Evolutionary conservation across 2,797 vertebrate genomes (phyloP), one percentile per base, ranked within the genome.

Genomic region (Parauchenoglanis ngamensis): DNA sequence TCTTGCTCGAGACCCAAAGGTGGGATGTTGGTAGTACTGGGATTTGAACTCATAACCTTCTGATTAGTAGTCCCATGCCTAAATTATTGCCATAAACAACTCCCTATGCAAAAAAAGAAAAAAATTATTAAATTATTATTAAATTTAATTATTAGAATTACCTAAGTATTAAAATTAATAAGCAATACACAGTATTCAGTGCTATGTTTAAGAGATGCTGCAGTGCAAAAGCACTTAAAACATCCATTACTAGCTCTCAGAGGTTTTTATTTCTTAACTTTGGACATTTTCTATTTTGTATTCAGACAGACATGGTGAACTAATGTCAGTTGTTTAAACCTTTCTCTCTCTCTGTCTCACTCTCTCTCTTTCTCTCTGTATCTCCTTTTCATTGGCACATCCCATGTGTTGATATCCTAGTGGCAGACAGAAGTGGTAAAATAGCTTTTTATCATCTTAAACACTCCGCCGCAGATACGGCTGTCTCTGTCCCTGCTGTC

Each of bases 391-490:
- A 1, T 52, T 85, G 72, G 11, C 84, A 77, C 84, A n/a, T 77
- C 46, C 49, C 59, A 54, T 44, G 61, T 87, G 87, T 88, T 87
- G 89, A 87, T 52, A 31, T 82, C n/a, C 35, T 88, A 80, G 46
- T 52, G 76, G 79, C 54, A 89, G 80, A 85, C 86, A 83, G 84
- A 89, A 88, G 68, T 67, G 81, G n/a, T 87, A 65, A 87, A 57
- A 73, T 77, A 77, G 49, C 44, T 56, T 87, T 81, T 73, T 88
- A 79, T 70, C 59, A 75, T 84, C 81, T 84, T 68, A 86, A 82
- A 85, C 78, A 80, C 85, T n/a, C 65, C 6, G 23, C 28, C 78
- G 12, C 54, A 67, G 85, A 87, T 87, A 87, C 13, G 52, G 31
- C 31, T 87, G 85, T 87, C 87, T 86, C 86, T 75, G 68, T 35